phyloP scores from a whole-genome alignment of 2,797 vertebrate species.

The Sphenodon punctatus region DNA sequence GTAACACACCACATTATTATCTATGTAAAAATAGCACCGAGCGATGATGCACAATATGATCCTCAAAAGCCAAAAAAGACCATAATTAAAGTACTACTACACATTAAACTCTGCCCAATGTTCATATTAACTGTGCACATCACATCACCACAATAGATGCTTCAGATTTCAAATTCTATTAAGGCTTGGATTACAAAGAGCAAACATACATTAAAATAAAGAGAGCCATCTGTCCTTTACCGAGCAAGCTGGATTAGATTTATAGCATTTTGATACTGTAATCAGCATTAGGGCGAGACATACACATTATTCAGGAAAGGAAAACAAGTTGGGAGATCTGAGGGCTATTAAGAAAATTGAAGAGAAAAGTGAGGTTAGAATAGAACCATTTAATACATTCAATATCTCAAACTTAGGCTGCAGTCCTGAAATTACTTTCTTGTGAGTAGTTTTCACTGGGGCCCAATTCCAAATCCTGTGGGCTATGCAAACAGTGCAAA shows the following conservation, averaged over 20 bases:
- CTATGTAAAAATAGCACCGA: too few species aligned
- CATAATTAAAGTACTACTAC: too few species aligned
- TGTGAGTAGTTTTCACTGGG: too few species aligned
- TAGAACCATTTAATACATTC: neutral
- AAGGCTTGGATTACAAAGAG: neutral
- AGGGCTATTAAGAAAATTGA: neutral
- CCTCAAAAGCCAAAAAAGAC: neutral
- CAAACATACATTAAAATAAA: neutral
- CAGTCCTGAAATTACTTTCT: too few species aligned
- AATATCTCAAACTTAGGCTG: neutral
- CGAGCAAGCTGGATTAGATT: neutral
- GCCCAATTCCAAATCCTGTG: too few species aligned
- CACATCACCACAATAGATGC: neutral
- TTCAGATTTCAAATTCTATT: neutral
- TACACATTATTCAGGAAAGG: neutral
- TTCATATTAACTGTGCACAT: neutral
- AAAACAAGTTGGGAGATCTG: neutral
- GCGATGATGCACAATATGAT: too few species aligned
- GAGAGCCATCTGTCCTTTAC: neutral
- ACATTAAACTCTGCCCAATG: too few species aligned
- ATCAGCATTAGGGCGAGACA: neutral
- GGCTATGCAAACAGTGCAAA: too few species aligned
- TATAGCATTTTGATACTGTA: neutral
- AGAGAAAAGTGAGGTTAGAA: neutral
- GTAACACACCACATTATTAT: too few species aligned